Evolutionary conservation across 2,113 vertebrate genomes (phyloP), one percentile per base, ranked within the genome.

Genomic region (Centrocercus urophasianus): DNA sequence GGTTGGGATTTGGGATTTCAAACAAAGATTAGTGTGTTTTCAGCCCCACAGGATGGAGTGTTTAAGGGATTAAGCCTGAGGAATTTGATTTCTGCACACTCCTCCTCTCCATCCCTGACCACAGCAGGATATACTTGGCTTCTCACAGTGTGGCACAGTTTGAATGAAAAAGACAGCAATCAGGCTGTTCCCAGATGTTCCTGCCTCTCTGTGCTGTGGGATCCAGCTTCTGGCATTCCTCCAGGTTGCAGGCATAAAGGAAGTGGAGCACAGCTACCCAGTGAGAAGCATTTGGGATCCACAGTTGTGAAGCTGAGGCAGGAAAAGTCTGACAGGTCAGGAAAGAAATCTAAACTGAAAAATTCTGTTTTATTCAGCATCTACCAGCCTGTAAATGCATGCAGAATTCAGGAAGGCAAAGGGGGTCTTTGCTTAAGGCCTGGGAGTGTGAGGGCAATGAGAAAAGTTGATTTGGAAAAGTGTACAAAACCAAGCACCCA

Each of bases 101-200:
- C 1, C 3, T 4, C 13, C 17, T 47, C 34, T 59, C 43, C 2
- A 3, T 32, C 71, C 9, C 40, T 40, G 47, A 21, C 12, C 86
- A 45, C 66, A 79, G 34, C 67, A 52, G 27, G 20, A 52, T 38
- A 32, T 60, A 70, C 24, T 76, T 47, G 50, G n/a, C 42, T 80
- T 77, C 65, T 86, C 11, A 20, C 3, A 3, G 11, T n/a, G 14
- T 71, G 34, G 28, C 8, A 42, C 22, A 60, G 76, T 22, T 74
- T 64, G n/a, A 74, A 80, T 59, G 83, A 63, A 13, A 5, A 32
- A 56, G 11, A 16, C 12, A 32, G 32, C 27, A 36, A n/a, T 4
- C 0, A 0, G 2, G 1, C 2, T 85, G 20, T 60, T 20, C 54
- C 21, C 25, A 18, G 38, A 28, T 36, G n/a, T 50, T 69, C 60